Percentiles rank a stretch among this genome's conserved stretches.
Evolutionary conservation across 2,888 invertebrate species (phyloP).

Genomic region (Tanytarsus gracilentus): DNA sequence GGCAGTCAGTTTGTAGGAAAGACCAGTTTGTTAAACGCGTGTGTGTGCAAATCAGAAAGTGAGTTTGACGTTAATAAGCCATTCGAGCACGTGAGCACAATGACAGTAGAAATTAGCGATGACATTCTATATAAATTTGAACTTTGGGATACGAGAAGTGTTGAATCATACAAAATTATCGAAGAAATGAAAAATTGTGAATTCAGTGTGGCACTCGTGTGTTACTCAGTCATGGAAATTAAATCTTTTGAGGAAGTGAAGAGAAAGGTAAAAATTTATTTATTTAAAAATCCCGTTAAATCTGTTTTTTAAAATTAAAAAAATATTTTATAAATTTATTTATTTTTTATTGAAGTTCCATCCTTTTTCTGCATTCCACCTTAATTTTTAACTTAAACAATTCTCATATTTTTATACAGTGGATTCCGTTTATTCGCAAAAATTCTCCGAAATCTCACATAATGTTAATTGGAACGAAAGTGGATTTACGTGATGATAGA

Average conservation of each 20-base stretch:
- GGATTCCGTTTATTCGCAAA: not conserved
- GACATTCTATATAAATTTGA: not conserved
- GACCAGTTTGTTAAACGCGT: not conserved
- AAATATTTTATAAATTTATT: not conserved
- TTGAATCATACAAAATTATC: not conserved
- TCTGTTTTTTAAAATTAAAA: not conserved
- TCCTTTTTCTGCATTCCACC: not conserved
- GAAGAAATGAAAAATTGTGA: not conserved
- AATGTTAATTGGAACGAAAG: constrained; percentile 10
- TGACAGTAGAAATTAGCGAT: not conserved
- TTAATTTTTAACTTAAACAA: not conserved
- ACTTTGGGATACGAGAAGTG: not conserved
- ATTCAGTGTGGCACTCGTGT: not conserved
- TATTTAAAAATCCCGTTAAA: not conserved
- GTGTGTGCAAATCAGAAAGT: not conserved
- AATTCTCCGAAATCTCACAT: not conserved
- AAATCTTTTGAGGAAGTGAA: not conserved
- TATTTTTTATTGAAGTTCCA: not conserved
- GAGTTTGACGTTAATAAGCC: constrained; percentile 4
- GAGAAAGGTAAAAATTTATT: not conserved
- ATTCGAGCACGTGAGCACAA: constrained; percentile 1
- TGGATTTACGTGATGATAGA: constrained; percentile 10
- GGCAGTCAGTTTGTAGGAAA: not conserved
- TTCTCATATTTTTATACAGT: not conserved
- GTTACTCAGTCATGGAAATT: constrained; percentile 1